Evolutionary conservation across 2,113 vertebrate species (phyloP).

Genomic region (Brienomyrus brachyistius): DNA sequence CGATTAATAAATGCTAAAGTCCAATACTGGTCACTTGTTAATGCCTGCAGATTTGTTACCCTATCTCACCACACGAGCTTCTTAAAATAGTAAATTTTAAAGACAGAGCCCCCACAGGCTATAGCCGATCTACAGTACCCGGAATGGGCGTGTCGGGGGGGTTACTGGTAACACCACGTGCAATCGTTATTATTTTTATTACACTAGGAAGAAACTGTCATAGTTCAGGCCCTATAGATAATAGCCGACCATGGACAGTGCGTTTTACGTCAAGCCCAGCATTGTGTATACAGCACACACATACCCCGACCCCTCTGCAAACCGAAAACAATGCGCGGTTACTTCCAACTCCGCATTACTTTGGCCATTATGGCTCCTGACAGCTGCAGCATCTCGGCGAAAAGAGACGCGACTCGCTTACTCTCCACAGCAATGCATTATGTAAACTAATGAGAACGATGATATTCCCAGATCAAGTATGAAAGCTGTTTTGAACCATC

Average conservation of each 20-base stretch:
- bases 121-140: background rate
- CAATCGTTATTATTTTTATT: background rate
- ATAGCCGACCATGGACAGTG: background rate
- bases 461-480: background rate
- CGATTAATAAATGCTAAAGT: background rate
- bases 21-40: background rate
- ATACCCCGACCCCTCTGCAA: background rate
- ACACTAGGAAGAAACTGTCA: background rate
- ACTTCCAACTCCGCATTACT: background rate
- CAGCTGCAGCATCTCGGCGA: background rate
- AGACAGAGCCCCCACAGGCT: background rate
- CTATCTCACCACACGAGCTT: background rate
- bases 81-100: background rate
- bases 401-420: background rate
- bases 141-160: background rate
- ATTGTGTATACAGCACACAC: background rate
- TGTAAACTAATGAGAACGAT: background rate
- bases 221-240: background rate
- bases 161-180: background rate
- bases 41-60: background rate
- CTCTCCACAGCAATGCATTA: background rate
- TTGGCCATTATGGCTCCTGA: background rate
- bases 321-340: background rate
- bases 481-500: background rate
- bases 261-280: background rate